phyloP scores from a whole-genome alignment of 2,888 invertebrate genomes.

The Nemotelus nigrinus region DNA sequence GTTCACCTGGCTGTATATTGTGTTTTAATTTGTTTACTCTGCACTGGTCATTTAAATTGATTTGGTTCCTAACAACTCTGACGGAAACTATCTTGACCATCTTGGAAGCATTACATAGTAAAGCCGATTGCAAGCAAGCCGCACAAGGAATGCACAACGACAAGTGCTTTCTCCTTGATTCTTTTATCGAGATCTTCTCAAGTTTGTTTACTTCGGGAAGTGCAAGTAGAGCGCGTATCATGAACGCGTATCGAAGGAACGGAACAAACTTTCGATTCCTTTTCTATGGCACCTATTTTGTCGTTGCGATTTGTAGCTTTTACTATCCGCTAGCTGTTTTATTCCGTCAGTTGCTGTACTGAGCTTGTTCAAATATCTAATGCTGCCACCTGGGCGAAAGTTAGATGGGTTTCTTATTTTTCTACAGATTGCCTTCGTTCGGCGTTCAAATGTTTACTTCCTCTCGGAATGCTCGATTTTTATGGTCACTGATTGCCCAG shows the following conservation, averaged over 20 bases:
- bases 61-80: conserved; percentile 29
- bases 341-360: neutral
- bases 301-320: neutral
- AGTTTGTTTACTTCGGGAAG: conserved; percentile 38
- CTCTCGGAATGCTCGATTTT: conserved; percentile 53
- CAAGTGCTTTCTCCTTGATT: neutral
- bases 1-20: conserved; percentile 48
- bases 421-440: conserved; percentile 46
- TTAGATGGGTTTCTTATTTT: conserved; percentile 15
- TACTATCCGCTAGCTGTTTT: neutral
- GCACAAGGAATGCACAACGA: neutral
- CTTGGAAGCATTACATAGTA: neutral
- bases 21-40: conserved; percentile 49
- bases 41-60: conserved; percentile 50
- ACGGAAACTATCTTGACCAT: neutral
- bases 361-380: conserved; percentile 22
- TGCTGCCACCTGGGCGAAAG: conserved; percentile 27
- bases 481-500: conserved; percentile 55
- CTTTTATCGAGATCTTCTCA: conserved; percentile 4
- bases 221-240: conserved; percentile 30
- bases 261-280: neutral
- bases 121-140: neutral
- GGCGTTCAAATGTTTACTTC: conserved; percentile 53
- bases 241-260: conserved; percentile 24
- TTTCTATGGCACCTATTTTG: neutral